Conservation (phyloP, 2,888 invertebrate genomes). For the Laspeyria flexula region DNA sequence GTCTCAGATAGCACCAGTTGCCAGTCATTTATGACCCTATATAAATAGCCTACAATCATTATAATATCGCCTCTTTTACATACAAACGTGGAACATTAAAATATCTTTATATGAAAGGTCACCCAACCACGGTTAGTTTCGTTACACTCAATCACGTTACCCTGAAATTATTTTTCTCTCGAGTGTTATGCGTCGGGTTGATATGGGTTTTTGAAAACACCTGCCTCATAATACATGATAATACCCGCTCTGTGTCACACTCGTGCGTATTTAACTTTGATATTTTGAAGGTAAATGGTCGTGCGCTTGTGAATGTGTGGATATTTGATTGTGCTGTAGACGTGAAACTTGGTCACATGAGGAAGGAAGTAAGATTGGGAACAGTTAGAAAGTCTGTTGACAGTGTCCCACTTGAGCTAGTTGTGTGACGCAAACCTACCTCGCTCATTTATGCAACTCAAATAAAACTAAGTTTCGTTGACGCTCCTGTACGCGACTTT, state of each 20-base stretch:
- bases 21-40: constrained; percentile 48
- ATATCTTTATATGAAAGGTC: constrained; percentile 9
- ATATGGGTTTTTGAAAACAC: constrained; percentile 26
- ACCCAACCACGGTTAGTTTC: constrained; percentile 10
- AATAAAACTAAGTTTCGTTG: constrained; percentile 61
- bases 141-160: constrained; percentile 20
- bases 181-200: constrained; percentile 21
- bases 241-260: constrained; percentile 14
- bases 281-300: constrained; percentile 17
- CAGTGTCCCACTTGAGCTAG: constrained; percentile 40
- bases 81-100: constrained; percentile 27
- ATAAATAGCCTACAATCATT: constrained; percentile 40
- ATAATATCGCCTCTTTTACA: constrained; percentile 36
- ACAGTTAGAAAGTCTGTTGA: constrained; percentile 43
- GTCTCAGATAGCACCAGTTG: constrained; percentile 58
- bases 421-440: constrained; percentile 45
- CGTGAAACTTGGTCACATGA: constrained; percentile 16
- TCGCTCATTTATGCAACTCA: constrained; percentile 57
- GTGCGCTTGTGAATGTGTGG: constrained; percentile 3
- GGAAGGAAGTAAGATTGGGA: constrained; percentile 25
- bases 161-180: constrained; percentile 37
- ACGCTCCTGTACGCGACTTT: constrained; percentile 51
- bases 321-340: constrained; percentile 12
- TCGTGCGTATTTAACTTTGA: constrained; percentile 30
- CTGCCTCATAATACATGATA: constrained; percentile 34